These are phyloP conservation scores for Amiota minor DNA, from an alignment of 2,888 invertebrate species.

Conservation along the genomic window DNA sequence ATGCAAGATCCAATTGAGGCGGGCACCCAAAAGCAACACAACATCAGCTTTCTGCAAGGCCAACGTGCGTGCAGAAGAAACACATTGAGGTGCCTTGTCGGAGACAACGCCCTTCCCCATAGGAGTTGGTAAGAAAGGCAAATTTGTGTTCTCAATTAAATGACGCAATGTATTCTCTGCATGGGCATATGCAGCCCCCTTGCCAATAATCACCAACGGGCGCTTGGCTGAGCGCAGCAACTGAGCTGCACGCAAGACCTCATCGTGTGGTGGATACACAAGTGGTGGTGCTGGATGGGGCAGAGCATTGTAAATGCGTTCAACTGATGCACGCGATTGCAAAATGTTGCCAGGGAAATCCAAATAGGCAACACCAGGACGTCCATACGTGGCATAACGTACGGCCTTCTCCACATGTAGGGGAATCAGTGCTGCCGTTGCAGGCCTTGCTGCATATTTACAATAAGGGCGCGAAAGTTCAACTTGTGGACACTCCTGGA, in stretches of 20 bases:
- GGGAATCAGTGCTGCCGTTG: conserved; percentile 86
- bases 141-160: conserved; percentile 80
- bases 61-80: conserved; percentile 89
- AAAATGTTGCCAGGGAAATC: conserved; percentile 93
- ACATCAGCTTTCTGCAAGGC: conserved; percentile 93
- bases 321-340: conserved; percentile 73
- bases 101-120: conserved; percentile 92
- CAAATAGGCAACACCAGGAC: conserved; percentile 92
- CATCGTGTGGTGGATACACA: conserved; percentile 81
- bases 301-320: conserved; percentile 68
- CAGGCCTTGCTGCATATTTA: conserved; percentile 93
- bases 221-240: conserved; percentile 81
- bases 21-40: conserved; percentile 88
- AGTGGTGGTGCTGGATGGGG: conserved; percentile 76
- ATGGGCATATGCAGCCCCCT: conserved; percentile 88
- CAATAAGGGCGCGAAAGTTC: conserved; percentile 91
- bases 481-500: conserved; percentile 94
- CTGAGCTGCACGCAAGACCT: conserved; percentile 82
- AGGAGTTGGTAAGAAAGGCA: conserved; percentile 95
- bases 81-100: conserved; percentile 81
- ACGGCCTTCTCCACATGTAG: conserved; percentile 94
- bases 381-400: conserved; percentile 85
- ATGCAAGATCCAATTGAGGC: conserved; percentile 98
- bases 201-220: conserved; percentile 93
- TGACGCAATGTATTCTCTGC: conserved; percentile 83